phyloP scores from a whole-genome alignment of 2,113 vertebrate genomes.

The Ovis canadensis region DNA sequence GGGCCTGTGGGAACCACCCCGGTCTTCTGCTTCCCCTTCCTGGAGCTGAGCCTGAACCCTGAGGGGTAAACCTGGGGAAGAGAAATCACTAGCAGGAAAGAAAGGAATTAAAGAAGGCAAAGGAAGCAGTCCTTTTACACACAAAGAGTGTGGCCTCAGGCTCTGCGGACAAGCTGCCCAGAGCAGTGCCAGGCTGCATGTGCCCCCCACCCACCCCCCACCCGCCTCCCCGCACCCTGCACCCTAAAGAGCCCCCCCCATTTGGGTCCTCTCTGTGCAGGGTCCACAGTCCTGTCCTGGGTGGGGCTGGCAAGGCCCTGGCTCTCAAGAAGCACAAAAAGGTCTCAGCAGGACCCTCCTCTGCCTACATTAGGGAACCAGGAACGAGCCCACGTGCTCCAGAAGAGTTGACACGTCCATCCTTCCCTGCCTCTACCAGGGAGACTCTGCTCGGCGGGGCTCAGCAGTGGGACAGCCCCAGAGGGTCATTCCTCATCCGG shows the following conservation, averaged over 20 bases:
- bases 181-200: fast-evolving
- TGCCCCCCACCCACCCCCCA: no score
- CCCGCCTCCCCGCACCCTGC: no score
- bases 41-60: background rate
- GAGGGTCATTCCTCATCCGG: background rate
- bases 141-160: fast-evolving
- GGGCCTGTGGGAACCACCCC: background rate
- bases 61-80: background rate
- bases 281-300: fast-evolving
- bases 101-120: background rate
- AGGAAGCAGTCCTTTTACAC: background rate
- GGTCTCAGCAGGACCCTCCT: background rate
- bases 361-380: background rate
- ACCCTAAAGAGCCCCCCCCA: fast-evolving
- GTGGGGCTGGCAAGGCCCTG: background rate
- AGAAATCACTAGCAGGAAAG: background rate
- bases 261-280: background rate
- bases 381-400: background rate
- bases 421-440: background rate
- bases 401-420: background rate
- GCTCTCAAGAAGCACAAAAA: background rate
- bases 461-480: background rate
- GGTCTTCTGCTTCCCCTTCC: background rate
- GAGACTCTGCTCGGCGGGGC: background rate
- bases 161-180: background rate